Evolutionary conservation across 2,888 invertebrate genomes (phyloP), one percentile per base, ranked within the genome.

Genomic region (Pterostichus niger): DNA sequence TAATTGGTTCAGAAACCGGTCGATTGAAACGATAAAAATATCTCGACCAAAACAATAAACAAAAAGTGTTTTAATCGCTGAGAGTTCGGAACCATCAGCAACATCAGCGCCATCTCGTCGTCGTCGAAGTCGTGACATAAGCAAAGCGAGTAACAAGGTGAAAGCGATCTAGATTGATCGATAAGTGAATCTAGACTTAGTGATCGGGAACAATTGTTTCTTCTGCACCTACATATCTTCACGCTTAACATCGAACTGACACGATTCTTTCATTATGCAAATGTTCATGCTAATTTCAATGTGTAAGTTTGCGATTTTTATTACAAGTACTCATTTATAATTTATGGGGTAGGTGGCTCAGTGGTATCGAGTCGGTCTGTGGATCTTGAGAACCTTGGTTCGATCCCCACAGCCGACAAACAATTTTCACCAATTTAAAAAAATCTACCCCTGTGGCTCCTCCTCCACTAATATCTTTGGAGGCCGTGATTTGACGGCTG

Each of bases 251-350:
- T 33, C 35, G 13, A 64, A 31, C 13, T 33, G 40, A 44, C 68
- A 64, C 68, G 68, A 71, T 44, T 71, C 68, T 71, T 71, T 71
- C 68, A 56, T 56, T 71, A 71, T 71, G 64, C 64, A 35, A 68
- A 68, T 68, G 64, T 24, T 24, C 24, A 24, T 44, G 49, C 49
- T 49, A 49, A 49, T 49, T 49, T n/a, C n/a, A 49, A 10, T 49
- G 49, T 13, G 49, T 49, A n/a, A 49, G 49, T 6, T 49, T 11
- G 9, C 10, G 49, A 10, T 49, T n/a, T 49, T 49, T 49, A 11
- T n/a, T n/a, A n/a, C n/a, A n/a, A n/a, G n/a, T n/a, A n/a, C n/a
- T n/a, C n/a, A n/a, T n/a, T n/a, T n/a, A n/a, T n/a, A n/a, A n/a
- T n/a, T n/a, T n/a, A n/a, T n/a, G n/a, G n/a, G n/a, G n/a, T n/a